phyloP scores from a whole-genome alignment of 2,888 invertebrate genomes.

The Chrysolina americana region DNA sequence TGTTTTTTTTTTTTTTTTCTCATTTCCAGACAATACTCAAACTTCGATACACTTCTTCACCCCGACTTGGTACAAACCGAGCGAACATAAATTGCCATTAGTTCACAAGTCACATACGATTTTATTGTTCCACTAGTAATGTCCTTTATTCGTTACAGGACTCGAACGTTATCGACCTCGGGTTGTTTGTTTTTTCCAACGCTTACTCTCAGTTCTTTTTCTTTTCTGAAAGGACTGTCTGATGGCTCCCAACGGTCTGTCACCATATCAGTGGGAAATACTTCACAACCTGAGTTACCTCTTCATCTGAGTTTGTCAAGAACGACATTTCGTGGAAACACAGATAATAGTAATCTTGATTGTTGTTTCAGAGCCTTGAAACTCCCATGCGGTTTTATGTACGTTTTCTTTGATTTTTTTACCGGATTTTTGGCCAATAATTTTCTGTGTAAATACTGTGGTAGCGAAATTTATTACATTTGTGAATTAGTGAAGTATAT shows the following conservation, averaged over 20 bases:
- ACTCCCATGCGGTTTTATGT: no score
- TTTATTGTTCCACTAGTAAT: neutral
- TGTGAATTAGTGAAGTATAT: no score
- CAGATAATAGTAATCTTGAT: no score
- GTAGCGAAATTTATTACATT: no score
- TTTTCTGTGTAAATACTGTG: no score
- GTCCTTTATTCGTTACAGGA: neutral
- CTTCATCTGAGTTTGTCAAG: neutral
- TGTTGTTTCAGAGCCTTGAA: no score
- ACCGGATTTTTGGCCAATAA: no score
- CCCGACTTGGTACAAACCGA: neutral
- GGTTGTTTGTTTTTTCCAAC: neutral
- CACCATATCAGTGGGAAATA: neutral
- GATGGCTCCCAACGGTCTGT: neutral
- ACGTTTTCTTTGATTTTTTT: no score
- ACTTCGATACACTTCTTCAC: neutral
- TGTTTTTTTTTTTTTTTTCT: no score
- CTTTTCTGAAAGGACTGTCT: neutral
- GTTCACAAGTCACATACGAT: conserved; percentile 8
- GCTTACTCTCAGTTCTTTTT: neutral
- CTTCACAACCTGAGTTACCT: neutral
- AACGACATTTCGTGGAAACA: no score
- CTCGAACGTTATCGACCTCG: neutral
- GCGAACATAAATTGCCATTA: neutral
- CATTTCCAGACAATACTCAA: neutral